Conservation (phyloP, 2,113 vertebrate species). For the Carassius auratus region DNA sequence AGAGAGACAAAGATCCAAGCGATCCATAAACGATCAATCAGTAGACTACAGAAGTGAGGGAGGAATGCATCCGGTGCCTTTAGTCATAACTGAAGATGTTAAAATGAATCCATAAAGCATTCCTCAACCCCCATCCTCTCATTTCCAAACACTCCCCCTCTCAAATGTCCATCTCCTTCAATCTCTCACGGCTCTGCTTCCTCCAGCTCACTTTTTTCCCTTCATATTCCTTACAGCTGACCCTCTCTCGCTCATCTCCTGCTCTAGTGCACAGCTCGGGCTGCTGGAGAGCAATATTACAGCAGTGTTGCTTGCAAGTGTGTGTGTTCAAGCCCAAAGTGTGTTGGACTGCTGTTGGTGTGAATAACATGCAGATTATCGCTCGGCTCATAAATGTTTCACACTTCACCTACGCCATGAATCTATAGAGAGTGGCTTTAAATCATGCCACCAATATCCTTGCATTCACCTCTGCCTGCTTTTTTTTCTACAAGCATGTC, state of each 20-base stretch:
- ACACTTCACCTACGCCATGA: constrained; percentile 57
- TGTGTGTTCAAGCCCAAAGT: neutral
- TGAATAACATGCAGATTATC: constrained; percentile 60
- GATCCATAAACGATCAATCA: constrained; percentile 73
- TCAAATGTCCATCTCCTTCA: constrained; percentile 8
- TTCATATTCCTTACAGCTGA: constrained; percentile 41
- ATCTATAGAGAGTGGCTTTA: constrained; percentile 63
- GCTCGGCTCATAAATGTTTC: constrained; percentile 66
- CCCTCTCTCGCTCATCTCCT: constrained; percentile 26
- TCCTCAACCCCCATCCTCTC: constrained; percentile 44
- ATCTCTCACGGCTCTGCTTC: neutral
- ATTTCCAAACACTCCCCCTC: neutral
- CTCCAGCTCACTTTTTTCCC: constrained; percentile 43
- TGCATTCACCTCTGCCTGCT: neutral
- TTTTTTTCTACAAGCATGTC: constrained; percentile 9
- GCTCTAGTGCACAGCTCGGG: constrained; percentile 69
- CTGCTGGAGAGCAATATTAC: constrained; percentile 24
- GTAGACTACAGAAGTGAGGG: constrained; percentile 49
- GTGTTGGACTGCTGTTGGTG: constrained; percentile 45
- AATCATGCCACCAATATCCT: constrained; percentile 62
- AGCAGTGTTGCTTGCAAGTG: constrained; percentile 41
- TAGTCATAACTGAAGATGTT: constrained; percentile 65
- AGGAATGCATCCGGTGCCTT: constrained; percentile 60
- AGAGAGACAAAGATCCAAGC: constrained; percentile 58
- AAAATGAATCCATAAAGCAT: constrained; percentile 60